Evolutionary conservation across 2,797 vertebrate species (phyloP).

Genomic region (Acanthopagrus latus): DNA sequence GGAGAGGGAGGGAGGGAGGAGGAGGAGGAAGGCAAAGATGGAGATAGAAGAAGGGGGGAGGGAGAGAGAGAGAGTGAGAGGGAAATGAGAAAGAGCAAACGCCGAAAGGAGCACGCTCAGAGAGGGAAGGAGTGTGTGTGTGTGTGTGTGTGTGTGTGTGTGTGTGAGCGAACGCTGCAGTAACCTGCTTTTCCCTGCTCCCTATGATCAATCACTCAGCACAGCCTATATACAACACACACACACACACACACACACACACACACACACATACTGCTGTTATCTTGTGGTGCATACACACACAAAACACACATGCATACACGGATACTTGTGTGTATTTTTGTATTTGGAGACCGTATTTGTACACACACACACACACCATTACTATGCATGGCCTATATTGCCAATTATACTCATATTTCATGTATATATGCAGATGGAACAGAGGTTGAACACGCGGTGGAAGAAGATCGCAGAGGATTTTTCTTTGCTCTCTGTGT

Average conservation of each 20-base stretch:
- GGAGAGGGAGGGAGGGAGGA: constrained; percentile 46
- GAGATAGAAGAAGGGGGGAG: constrained; percentile 49
- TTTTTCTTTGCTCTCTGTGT: constrained; percentile 9
- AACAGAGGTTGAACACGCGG: neutral
- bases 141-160: constrained; percentile 37
- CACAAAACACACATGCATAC: constrained; percentile 26
- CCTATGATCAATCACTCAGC: constrained; percentile 82
- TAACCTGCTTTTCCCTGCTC: constrained; percentile 84
- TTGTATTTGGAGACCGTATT: constrained; percentile 38
- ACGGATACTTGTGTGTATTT: constrained; percentile 23
- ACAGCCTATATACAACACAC: constrained; percentile 71
- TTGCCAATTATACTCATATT: constrained; percentile 50
- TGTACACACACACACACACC: constrained; percentile 34
- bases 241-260: constrained; percentile 52
- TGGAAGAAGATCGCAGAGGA: constrained; percentile 10
- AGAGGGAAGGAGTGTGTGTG: constrained; percentile 41
- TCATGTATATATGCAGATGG: constrained; percentile 42
- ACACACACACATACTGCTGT: constrained; percentile 45
- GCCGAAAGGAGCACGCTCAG: constrained; percentile 33
- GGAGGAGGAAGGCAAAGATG: constrained; percentile 50
- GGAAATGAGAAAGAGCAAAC: constrained; percentile 58
- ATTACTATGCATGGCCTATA: constrained; percentile 53
- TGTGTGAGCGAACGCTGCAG: constrained; percentile 71
- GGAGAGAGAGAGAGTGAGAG: constrained; percentile 19
- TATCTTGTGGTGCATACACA: constrained; percentile 46